Conservation (phyloP, 2,797 vertebrate species). For the Strix occidentalis region DNA sequence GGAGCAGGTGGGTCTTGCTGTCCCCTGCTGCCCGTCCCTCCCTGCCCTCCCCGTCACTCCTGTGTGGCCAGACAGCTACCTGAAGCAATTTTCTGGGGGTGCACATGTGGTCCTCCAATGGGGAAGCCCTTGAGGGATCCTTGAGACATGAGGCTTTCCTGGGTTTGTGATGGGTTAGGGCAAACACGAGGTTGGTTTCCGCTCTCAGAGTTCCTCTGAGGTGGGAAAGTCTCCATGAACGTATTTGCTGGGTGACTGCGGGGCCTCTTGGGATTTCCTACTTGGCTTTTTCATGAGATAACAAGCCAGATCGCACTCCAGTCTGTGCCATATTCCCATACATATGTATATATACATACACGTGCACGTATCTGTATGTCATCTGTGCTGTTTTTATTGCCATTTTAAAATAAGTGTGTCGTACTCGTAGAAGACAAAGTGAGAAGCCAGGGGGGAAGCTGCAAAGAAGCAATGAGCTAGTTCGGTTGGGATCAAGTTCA, state of each 20-base stretch:
- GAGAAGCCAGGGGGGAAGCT: not conserved
- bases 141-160: not conserved
- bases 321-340: not conserved
- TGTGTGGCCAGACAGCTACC: not conserved
- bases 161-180: not conserved
- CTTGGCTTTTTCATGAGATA: conserved; percentile 2
- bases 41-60: not conserved
- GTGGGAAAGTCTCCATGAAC: not conserved
- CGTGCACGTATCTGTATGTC: not conserved
- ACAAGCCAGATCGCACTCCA: not conserved
- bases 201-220: not conserved
- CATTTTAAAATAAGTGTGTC: not conserved
- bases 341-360: not conserved
- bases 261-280: not conserved
- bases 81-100: not conserved
- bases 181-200: fast-evolving
- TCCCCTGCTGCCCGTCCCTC: not conserved
- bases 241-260: not conserved
- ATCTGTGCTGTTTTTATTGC: not conserved
- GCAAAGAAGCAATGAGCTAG: not conserved
- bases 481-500: not conserved
- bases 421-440: not conserved
- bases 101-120: fast-evolving
- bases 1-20: conserved; percentile 88
- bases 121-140: not conserved